These are phyloP conservation scores for Matsumurasca onukii DNA, from an alignment of 1,140 invertebrate species.

Conservation along the genomic window DNA sequence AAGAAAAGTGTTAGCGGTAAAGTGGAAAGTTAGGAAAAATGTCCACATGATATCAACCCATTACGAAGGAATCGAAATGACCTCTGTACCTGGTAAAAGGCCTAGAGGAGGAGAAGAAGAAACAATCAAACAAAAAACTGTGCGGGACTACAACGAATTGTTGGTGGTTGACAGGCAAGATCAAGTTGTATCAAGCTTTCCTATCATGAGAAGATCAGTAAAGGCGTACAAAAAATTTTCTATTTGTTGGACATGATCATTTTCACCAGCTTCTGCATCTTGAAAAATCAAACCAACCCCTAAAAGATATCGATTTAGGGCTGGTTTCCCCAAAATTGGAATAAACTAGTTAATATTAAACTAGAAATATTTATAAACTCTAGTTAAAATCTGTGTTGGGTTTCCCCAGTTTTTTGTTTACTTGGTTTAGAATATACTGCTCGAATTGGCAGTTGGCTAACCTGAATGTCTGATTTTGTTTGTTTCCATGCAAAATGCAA, in stretches of 20 bases:
- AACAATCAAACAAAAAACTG: neutral
- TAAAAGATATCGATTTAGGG: too few species aligned
- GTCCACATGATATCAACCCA: neutral
- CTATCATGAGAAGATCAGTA: constrained; percentile 3
- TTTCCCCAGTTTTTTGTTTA: too few species aligned
- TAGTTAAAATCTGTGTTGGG: too few species aligned
- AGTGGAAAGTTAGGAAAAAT: neutral
- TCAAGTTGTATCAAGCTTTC: neutral
- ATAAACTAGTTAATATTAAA: too few species aligned
- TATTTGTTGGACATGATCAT: neutral
- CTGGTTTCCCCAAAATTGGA: too few species aligned
- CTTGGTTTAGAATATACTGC: too few species aligned
- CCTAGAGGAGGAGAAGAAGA: neutral
- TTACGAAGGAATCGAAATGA: neutral
- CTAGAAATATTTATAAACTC: too few species aligned
- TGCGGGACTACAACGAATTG: neutral
- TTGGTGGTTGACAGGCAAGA: neutral
- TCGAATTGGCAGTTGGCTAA: too few species aligned
- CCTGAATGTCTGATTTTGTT: too few species aligned
- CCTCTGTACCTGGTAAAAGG: neutral
- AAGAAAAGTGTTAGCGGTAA: neutral
- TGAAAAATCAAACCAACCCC: too few species aligned
- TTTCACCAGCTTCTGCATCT: too few species aligned
- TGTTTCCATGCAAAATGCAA: too few species aligned
- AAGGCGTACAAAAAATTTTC: constrained; percentile 10